Base-by-base conservation (phyloP, 2,888 invertebrate genomes). In the Hydriomena furcata region DNA sequence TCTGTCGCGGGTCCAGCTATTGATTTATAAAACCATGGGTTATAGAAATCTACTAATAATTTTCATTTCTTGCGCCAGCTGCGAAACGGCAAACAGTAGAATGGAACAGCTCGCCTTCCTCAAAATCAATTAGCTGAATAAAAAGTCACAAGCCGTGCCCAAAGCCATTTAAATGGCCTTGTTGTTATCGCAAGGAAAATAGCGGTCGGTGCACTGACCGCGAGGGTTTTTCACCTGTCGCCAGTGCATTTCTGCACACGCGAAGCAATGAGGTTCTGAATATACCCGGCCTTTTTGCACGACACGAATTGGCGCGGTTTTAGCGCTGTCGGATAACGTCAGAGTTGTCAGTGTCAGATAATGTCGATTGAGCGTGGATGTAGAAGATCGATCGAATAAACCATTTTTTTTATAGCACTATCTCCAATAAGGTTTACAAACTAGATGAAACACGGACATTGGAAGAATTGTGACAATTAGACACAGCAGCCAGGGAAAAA, bases 121-220 rank as follows among this genome's bases (percentile, higher is more conserved):
- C 40, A 23, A 47, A 52, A 44, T 43, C 47, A 47, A 47, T 52
- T 52, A 52, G 34, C 47, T 47, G 34, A 47, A 49, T 48, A 48
- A 49, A 53, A 52, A 53, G 38, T 38, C 68, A 63, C 68, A 70
- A 71, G 80, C 78, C 83, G 79, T 84, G 79, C 80, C 83, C 72
- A 81, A 85, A 82, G 77, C 81, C 73, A 83, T 85, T 83, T 84
- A 72, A 71, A 72, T 72, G 82, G 83, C 84, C 87, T 85, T 84
- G 84, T 63, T 71, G 82, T 84, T 87, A 87, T 86, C 86, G 84
- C 76, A 71, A 79, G 78, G 79, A 79, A 83, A 80, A 82, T 78
- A 78, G 75, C 68, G 66, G 55, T 52, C 65, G 63, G 79, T 71
- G 75, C 81, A 80, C 51, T 79, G 80, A 79, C 79, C 81, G 73